phyloP scores from a whole-genome alignment of 2,888 invertebrate species.

The Eutolmus rufibarbis region DNA sequence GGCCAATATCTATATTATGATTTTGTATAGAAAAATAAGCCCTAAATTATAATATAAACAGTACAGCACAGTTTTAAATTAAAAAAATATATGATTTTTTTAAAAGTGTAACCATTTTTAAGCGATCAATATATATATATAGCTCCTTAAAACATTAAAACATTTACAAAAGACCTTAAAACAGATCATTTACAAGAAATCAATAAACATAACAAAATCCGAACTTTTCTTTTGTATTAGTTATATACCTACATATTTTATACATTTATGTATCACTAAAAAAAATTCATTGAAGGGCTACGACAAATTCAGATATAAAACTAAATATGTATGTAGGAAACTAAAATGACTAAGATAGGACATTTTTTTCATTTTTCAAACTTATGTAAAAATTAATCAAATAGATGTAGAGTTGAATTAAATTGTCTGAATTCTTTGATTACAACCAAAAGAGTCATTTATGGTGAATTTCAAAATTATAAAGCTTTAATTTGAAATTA shows the following conservation, averaged over 20 bases:
- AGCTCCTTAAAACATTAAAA: not conserved
- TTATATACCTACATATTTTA: not conserved
- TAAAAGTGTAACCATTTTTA: too few species aligned
- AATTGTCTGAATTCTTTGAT: too few species aligned
- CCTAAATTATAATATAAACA: too few species aligned
- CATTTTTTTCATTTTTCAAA: not conserved
- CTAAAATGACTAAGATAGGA: not conserved
- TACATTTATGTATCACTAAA: not conserved
- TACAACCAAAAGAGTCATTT: too few species aligned
- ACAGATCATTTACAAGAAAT: slow-evolving; percentile 5
- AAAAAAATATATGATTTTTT: too few species aligned
- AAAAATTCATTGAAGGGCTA: not conserved
- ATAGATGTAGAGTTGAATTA: too few species aligned
- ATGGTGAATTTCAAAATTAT: not conserved
- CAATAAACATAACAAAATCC: not conserved
- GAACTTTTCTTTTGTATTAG: not conserved
- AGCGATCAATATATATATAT: too few species aligned
- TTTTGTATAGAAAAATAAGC: too few species aligned
- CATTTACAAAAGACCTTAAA: slow-evolving; percentile 30
- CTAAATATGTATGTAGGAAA: not conserved
- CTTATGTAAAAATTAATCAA: too few species aligned
- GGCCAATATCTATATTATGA: too few species aligned
- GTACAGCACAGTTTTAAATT: too few species aligned
- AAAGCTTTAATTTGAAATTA: not conserved
- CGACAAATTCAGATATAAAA: not conserved